phyloP scores from a whole-genome alignment of 2,888 invertebrate species.

The Neria commutata region DNA sequence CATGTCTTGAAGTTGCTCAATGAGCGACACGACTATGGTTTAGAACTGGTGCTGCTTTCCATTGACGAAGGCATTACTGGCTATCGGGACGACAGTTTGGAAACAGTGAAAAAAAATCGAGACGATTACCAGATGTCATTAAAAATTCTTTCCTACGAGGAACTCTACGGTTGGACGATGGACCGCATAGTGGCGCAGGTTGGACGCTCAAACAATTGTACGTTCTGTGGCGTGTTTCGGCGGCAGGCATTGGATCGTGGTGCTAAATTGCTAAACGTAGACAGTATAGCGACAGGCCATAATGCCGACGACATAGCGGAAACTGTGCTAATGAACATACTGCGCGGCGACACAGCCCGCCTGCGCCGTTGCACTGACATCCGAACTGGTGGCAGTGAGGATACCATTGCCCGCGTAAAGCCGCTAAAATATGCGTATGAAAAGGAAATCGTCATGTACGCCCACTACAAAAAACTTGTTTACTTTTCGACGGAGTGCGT shows the following conservation, averaged over 20 bases:
- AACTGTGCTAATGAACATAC: constrained; percentile 96
- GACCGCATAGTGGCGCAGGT: constrained; percentile 93
- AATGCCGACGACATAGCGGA: constrained; percentile 99
- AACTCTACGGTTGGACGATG: constrained; percentile 99
- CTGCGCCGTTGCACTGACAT: constrained; percentile 90
- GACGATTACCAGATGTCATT: constrained; percentile 92
- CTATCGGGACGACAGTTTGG: constrained; percentile 93
- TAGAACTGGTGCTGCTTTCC: constrained; percentile 88
- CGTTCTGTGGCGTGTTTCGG: constrained; percentile 94
- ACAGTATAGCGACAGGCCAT: constrained; percentile 95
- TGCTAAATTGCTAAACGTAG: constrained; percentile 83
- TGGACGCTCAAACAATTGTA: constrained; percentile 92
- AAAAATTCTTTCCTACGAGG: constrained; percentile 95
- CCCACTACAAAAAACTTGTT: constrained; percentile 92
- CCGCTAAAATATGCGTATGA: constrained; percentile 98
- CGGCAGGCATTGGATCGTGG: constrained; percentile 96
- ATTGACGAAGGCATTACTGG: constrained; percentile 99
- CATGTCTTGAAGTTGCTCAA: constrained; percentile 91
- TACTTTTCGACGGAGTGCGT: constrained; percentile 99
- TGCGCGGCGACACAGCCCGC: constrained; percentile 95
- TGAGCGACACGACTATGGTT: constrained; percentile 85
- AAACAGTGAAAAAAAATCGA: constrained; percentile 94
- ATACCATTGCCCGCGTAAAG: constrained; percentile 88
- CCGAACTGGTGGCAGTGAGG: constrained; percentile 80
- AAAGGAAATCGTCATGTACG: constrained; percentile 99